A percentile compares a stretch with the other conserved stretches of the same genome.
phyloP scores from a whole-genome alignment of 2,113 vertebrate genomes.

The Dasypus novemcinctus region DNA sequence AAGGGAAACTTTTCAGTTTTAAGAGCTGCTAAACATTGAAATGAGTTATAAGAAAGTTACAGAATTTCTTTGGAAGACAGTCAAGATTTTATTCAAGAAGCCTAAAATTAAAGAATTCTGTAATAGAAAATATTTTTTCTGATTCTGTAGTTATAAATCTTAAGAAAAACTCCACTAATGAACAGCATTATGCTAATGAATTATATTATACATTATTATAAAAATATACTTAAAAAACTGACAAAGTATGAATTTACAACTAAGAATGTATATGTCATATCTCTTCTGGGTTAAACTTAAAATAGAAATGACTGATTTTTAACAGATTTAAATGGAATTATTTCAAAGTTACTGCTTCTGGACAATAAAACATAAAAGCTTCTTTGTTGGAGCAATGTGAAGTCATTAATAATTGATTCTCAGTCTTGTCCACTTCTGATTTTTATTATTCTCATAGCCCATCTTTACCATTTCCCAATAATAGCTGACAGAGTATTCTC shows the following conservation, averaged over 20 bases:
- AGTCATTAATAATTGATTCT: slow-evolving; percentile 58
- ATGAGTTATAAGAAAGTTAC: slow-evolving; percentile 50
- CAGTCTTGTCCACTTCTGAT: slow-evolving; percentile 42
- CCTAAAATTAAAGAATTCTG: slow-evolving; percentile 56
- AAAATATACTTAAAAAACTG: slow-evolving; percentile 51
- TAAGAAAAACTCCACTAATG: slow-evolving; percentile 49
- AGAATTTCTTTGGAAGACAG: slow-evolving; percentile 56
- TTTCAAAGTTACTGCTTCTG: slow-evolving; percentile 55
- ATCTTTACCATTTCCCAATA: slow-evolving; percentile 43
- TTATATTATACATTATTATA: slow-evolving; percentile 47
- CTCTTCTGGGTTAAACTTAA: slow-evolving; percentile 53
- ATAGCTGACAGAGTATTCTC: neutral
- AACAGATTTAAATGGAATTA: slow-evolving; percentile 63
- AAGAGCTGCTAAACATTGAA: neutral
- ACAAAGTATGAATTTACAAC: slow-evolving; percentile 56
- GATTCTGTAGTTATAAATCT: slow-evolving; percentile 51
- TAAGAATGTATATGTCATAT: neutral
- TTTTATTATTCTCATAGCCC: slow-evolving; percentile 56
- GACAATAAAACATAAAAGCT: slow-evolving; percentile 45
- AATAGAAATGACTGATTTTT: slow-evolving; percentile 60
- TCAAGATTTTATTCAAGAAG: slow-evolving; percentile 65
- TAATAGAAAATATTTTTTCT: slow-evolving; percentile 69
- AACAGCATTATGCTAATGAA: slow-evolving; percentile 28
- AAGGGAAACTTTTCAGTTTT: neutral
- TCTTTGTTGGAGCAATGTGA: slow-evolving; percentile 39